Base-by-base conservation (phyloP, 1,140 invertebrate species). In the Lucilia sericata region DNA sequence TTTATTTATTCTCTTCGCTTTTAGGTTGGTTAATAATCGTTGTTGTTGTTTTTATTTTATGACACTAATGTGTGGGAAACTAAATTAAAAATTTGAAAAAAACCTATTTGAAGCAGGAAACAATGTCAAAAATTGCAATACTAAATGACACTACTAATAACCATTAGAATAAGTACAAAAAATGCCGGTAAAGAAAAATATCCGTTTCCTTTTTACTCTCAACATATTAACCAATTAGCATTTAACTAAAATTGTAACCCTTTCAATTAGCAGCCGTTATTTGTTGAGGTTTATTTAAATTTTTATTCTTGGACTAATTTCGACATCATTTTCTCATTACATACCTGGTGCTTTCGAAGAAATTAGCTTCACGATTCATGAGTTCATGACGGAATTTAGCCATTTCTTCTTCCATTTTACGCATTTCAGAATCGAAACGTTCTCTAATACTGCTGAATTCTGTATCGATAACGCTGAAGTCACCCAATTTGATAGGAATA, bases 341-440 rank as follows among this genome's bases (percentile, higher is more conserved):
- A 19, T 94, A 96, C 96, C 96, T 97, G 89, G 96, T 96, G 89
- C 94, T 96, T 92, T 96, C 96, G 92, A 97, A 97, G 92, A 97
- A 97, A 91, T 96, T 96, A 87, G 95, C 96, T 92, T 98, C 97
- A 87, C 96, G 94, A 91, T 97, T 97, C 95, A 98, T 96, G 82
- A 99, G 93, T 91, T 98, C 97, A 84, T 96, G 96, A 86, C 98
- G 94, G 93, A 99, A 98, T 92, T 96, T 96, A 91, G 96, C 96
- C 98, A 99, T 99, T 92, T 99, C 98, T 87, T 99, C 97, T 92
- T 99, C 98, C 97, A 99, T 99, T 92, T 97, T 97, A 87, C 95
- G 94, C 98, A 99, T 99, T 94, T 99, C 98, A 42, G 88, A 95
- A 91, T 99, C 98, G 91, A 99, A 99, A 85, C 97, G 94, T 91